These are phyloP conservation scores for Himalopsyche phryganea DNA, from an alignment of 1,140 invertebrate species.

Conservation along the genomic window DNA sequence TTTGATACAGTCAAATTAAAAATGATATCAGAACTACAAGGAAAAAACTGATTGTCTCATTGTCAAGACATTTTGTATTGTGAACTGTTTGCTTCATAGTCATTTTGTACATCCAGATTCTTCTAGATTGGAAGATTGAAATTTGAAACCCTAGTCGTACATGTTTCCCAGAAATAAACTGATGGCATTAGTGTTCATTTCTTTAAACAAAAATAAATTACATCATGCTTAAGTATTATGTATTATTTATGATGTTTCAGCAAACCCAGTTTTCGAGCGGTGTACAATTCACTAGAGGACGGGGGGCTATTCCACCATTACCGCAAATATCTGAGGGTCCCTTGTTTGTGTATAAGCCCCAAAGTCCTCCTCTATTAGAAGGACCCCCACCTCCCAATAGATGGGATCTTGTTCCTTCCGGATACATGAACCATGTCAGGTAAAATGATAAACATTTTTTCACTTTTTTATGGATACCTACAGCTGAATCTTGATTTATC, in stretches of 20 bases:
- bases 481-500: not conserved
- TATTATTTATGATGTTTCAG: conserved; percentile 34
- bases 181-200: too few relatives aligned
- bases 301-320: conserved; percentile 58
- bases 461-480: not conserved
- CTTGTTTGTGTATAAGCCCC: conserved; percentile 65
- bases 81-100: too few relatives aligned
- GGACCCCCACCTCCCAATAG: conserved; percentile 71
- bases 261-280: conserved; percentile 76
- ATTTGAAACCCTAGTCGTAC: too few relatives aligned
- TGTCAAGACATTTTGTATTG: too few relatives aligned
- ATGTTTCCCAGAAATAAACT: too few relatives aligned
- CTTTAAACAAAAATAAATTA: too few relatives aligned
- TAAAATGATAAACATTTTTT: conserved; percentile 21
- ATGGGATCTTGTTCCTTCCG: conserved; percentile 61
- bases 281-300: conserved; percentile 63
- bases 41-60: not conserved
- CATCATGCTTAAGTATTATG: too few relatives aligned
- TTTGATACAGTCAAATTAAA: not conserved
- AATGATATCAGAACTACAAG: not conserved
- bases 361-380: conserved; percentile 52
- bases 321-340: conserved; percentile 69
- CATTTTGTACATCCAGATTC: too few relatives aligned
- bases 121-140: too few relatives aligned
- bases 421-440: conserved; percentile 76